Base-by-base conservation (phyloP, 2,113 vertebrate genomes). In the Strix aluco region DNA sequence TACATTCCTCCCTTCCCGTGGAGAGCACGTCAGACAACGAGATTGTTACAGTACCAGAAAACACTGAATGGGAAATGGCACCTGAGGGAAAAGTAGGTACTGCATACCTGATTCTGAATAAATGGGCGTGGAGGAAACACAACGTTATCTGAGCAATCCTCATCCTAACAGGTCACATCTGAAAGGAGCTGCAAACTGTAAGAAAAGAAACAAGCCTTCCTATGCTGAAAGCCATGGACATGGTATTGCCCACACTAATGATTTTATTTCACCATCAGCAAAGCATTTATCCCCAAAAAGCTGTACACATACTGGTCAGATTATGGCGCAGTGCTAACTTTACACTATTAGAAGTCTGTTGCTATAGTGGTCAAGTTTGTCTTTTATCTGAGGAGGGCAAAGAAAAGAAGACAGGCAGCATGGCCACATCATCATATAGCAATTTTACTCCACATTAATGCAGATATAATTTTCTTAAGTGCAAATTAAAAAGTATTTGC, bases 241-340 rank as follows among this genome's bases (percentile, higher is more conserved):
- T 18, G 61, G 0, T 86, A 36, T 57, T 70, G 89, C 72, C 81
- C 70, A 86, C 92, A 82, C 25, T 59, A 81, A 97, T 34, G 74
- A 80, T 92, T 83, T 86, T 58, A 96, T 83, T 83, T 96, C 83
- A 95, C 55, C 91, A 16, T 87, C 82, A 92, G 80, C 95, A 88
- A 93, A 96, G 93, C 93, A 25, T 90, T 96, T 92, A 94, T 92
- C 93, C 95, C 96, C 92, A 91, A 75, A 65, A 96, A 92, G 66
- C 94, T 94, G 89, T 91, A 97, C 90, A 88, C 46, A 11, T 51
- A 83, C 87, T 84, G 97, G 86, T 87, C 92, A 94, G 89, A 47
- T 89, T 55, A 69, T 1, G 78, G 94, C 87, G 92, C 94, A 73
- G 86, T 51, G 81, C 82, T 94, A 46, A 77, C 65, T 62, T 90